Conservation (phyloP, 2,888 invertebrate species). For the Perizoma flavofasciatum region DNA sequence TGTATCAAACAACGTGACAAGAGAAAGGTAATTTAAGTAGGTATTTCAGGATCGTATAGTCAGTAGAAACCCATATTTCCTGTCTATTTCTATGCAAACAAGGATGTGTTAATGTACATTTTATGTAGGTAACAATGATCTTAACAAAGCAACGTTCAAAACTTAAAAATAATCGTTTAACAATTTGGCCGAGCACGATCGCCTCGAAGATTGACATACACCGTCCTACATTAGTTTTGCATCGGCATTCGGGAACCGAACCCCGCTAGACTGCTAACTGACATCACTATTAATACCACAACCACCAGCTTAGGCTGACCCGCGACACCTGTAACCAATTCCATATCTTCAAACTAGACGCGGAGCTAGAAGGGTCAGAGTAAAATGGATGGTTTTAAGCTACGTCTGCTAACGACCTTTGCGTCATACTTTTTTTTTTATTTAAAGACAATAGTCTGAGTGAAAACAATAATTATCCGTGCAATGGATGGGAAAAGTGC, state of each 20-base stretch:
- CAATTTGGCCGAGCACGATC: slow-evolving; percentile 34
- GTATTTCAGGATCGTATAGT: too few species aligned
- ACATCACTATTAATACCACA: slow-evolving; percentile 72
- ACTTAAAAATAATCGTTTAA: slow-evolving; percentile 27
- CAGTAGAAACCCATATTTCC: too few species aligned
- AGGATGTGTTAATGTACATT: too few species aligned
- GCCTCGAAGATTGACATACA: slow-evolving; percentile 65
- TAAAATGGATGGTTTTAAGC: slow-evolving; percentile 43
- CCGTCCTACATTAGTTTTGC: slow-evolving; percentile 69
- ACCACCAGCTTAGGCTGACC: slow-evolving; percentile 53
- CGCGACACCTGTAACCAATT: slow-evolving; percentile 54
- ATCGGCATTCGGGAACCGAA: slow-evolving; percentile 75
- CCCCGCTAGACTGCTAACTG: slow-evolving; percentile 63
- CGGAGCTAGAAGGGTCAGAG: slow-evolving; percentile 36
- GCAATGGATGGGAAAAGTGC: slow-evolving; percentile 12
- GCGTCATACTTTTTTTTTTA: slow-evolving; percentile 58
- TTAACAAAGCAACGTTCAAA: slow-evolving; percentile 4
- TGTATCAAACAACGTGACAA: too few species aligned
- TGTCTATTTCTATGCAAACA: too few species aligned
- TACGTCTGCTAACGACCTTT: slow-evolving; percentile 63
- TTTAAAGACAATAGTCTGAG: slow-evolving; percentile 56
- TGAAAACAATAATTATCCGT: slow-evolving; percentile 18
- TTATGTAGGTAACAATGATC: not conserved
- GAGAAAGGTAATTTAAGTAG: too few species aligned
- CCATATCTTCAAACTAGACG: slow-evolving; percentile 29